These are phyloP conservation scores for Coracopsis vasa DNA, from an alignment of 2,113 vertebrate genomes.

Conservation along the genomic window DNA sequence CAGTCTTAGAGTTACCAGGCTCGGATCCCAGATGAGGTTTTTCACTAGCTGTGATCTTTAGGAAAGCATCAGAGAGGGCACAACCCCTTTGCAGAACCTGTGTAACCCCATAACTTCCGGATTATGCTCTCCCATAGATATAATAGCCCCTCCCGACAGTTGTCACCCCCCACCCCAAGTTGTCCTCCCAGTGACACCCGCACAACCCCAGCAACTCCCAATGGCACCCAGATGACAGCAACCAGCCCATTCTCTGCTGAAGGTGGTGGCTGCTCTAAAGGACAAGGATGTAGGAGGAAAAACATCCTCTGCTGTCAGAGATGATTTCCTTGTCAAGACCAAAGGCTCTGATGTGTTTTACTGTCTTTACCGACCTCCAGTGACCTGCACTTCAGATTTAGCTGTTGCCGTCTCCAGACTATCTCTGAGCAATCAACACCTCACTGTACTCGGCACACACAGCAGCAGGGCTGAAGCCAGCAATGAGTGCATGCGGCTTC, in stretches of 20 bases:
- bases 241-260: neutral
- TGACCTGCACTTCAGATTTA: neutral
- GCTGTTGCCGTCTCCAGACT: neutral
- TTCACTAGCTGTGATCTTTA: neutral
- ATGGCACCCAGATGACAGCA: neutral
- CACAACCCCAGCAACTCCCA: neutral
- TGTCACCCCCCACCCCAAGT: neutral
- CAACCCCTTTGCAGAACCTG: neutral
- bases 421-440: neutral
- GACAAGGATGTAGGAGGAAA: neutral
- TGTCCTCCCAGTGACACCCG: neutral
- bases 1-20: rapidly evolving
- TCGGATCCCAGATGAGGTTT: neutral
- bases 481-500: neutral
- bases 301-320: neutral
- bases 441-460: neutral
- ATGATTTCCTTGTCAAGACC: neutral
- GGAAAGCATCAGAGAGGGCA: neutral
- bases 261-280: neutral
- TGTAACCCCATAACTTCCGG: neutral
- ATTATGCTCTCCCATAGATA: neutral
- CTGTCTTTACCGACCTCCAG: neutral
- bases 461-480: neutral
- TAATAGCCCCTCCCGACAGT: neutral
- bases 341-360: neutral